Percentiles rank a stretch among this genome's conserved stretches.
These are phyloP conservation scores for Podarcis raffonei DNA, from an alignment of 2,113 vertebrate species.

Conservation along the genomic window DNA sequence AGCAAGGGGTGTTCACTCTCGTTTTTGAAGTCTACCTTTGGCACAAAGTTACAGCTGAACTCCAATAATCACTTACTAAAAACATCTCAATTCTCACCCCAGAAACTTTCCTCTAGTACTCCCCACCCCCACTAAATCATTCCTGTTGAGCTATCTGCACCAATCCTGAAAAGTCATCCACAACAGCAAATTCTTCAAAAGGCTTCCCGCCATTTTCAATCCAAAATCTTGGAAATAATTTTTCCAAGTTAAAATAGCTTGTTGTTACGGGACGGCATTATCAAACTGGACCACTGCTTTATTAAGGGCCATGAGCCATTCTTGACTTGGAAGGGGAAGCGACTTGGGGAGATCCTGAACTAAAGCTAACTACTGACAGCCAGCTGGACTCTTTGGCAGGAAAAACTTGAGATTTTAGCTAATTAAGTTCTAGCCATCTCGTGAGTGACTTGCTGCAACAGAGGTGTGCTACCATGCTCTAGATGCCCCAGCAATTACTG, in stretches of 20 bases:
- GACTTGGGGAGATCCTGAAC: neutral
- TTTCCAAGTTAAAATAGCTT: neutral
- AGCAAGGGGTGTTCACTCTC: conserved; percentile 21
- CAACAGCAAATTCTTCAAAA: neutral
- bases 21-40: neutral
- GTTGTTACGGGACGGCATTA: neutral
- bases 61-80: neutral
- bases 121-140: too few relatives aligned
- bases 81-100: neutral
- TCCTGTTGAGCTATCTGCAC: neutral
- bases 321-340: neutral
- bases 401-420: neutral
- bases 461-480: too few relatives aligned
- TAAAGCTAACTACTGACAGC: neutral
- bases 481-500: neutral
- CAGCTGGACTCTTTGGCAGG: neutral
- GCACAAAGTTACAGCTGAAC: conserved; percentile 22
- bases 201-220: neutral
- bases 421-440: neutral
- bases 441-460: neutral
- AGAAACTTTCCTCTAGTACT: too few relatives aligned
- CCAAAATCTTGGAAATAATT: neutral
- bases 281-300: neutral
- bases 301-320: neutral
- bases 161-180: too few relatives aligned